Percentiles rank a stretch among this genome's conserved stretches.
These are phyloP conservation scores for Mythimna loreyi DNA, from an alignment of 2,888 invertebrate species.

Conservation along the genomic window DNA sequence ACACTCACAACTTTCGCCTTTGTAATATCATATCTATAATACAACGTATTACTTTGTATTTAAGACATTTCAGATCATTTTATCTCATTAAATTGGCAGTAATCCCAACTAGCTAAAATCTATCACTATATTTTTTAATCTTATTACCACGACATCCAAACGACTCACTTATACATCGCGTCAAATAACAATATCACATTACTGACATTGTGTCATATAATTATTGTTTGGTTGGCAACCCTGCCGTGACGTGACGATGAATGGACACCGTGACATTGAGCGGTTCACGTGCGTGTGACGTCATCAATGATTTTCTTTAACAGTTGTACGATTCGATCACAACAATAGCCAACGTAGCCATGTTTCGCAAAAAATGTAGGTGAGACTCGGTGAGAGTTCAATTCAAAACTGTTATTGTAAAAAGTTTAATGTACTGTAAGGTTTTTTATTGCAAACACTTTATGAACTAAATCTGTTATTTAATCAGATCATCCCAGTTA, in stretches of 20 bases:
- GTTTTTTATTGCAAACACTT: background rate
- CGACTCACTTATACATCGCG: background rate
- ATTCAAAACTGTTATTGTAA: slow-evolving; percentile 1
- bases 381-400: background rate
- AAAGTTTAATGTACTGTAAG: background rate
- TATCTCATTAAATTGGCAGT: slow-evolving; percentile 34
- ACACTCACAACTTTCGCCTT: too few species aligned
- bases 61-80: background rate
- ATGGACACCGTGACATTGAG: slow-evolving; percentile 80
- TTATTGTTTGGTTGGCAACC: slow-evolving; percentile 41
- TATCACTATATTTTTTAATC: background rate
- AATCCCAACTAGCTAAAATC: slow-evolving; percentile 13
- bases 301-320: slow-evolving; percentile 59
- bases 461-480: background rate
- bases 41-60: too few species aligned
- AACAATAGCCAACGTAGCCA: slow-evolving; percentile 31
- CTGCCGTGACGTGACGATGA: slow-evolving; percentile 67
- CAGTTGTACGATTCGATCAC: slow-evolving; percentile 39
- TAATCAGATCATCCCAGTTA: background rate
- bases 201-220: slow-evolving; percentile 21
- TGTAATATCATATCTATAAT: too few species aligned
- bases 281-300: slow-evolving; percentile 63
- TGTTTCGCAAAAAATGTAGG: slow-evolving; percentile 27
- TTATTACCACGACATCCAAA: background rate
- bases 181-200: slow-evolving; percentile 28